Evolutionary conservation across 1,140 invertebrate genomes (phyloP), one percentile per base, ranked within the genome.

Genomic region (Penaeus japonicus): DNA sequence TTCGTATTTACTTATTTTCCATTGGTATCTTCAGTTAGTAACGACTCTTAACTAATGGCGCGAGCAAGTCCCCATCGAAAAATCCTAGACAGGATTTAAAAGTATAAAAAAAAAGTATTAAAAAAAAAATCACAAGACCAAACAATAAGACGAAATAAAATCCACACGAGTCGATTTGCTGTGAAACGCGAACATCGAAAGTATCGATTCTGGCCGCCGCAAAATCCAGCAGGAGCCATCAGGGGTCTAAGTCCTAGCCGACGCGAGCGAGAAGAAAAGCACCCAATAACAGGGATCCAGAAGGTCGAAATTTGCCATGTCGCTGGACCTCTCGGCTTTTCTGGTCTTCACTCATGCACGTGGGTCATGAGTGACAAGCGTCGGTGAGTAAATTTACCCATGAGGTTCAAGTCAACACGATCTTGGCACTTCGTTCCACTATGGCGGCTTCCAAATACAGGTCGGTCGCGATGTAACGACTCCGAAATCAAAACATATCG

Each of bases 341-440:
- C 80, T 35, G 59, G 65, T 88, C 87, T 82, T 88, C 62, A 88
- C 87, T 84, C 87, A 88, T 83, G 80, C 87, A 88, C 87, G 87
- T 88, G 87, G 87, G 87, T 84, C 87, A 88, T 88, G 87, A 88
- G 87, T 88, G 87, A 88, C 87, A 88, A 88, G 87, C 87, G 87
- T 88, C 81, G 80, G 87, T 77, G 87, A 57, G 87, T 83, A 83
- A 83, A 88, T 88, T 83, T 88, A 88, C 87, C 65, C 87, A 88
- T 88, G 87, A 84, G 87, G 80, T 79, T 83, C 87, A 73, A 83
- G 87, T 88, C 80, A 88, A 88, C 87, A 88, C 87, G 87, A 79
- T 83, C 87, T 81, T 88, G 87, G 79, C 87, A 88, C 87, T 88
- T 78, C 87, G 87, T 88, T 88, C 87, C 87, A 88, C 87, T 84